Conservation (phyloP, 1,140 invertebrate species). For the Panulirus ornatus region DNA sequence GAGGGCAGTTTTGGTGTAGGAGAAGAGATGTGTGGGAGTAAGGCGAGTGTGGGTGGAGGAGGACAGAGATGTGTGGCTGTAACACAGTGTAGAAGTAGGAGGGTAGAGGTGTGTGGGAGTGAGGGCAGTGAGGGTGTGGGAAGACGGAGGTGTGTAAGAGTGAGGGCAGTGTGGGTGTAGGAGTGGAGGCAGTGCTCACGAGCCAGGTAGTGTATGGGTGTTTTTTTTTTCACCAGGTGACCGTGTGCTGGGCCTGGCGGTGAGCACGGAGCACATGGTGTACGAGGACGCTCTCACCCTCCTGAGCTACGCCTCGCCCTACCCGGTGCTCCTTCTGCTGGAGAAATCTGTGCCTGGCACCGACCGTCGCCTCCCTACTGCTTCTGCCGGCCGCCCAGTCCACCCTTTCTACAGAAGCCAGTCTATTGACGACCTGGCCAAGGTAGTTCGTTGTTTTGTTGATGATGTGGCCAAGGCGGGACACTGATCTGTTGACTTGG, state of each 20-base stretch:
- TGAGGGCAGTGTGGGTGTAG: too few relatives aligned
- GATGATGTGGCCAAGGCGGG: too few relatives aligned
- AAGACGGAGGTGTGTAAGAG: neutral
- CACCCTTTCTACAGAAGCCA: conserved; percentile 86
- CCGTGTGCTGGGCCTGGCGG: conserved; percentile 89
- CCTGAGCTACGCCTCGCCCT: conserved; percentile 93
- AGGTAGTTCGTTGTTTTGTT: too few relatives aligned
- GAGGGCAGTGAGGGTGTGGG: neutral
- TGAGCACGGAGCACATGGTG: conserved; percentile 92
- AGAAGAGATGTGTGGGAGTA: neutral
- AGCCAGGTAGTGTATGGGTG: too few relatives aligned
- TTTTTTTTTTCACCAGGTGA: conserved; percentile 83
- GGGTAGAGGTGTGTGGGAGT: neutral
- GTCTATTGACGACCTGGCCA: conserved; percentile 83
- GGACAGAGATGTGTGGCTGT: neutral
- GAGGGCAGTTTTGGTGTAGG: neutral
- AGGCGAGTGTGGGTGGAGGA: neutral
- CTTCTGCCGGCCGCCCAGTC: conserved; percentile 79
- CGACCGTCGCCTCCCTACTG: conserved; percentile 79
- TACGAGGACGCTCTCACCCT: conserved; percentile 94
- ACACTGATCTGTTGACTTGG: too few relatives aligned
- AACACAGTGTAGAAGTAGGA: neutral
- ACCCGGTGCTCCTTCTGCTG: conserved; percentile 88
- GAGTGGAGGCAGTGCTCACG: neutral
- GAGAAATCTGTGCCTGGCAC: conserved; percentile 80